Percentiles rank a stretch among this genome's conserved stretches.
These are phyloP conservation scores for Tetraneura akinire DNA, from an alignment of 1,140 invertebrate species.

Conservation along the genomic window DNA sequence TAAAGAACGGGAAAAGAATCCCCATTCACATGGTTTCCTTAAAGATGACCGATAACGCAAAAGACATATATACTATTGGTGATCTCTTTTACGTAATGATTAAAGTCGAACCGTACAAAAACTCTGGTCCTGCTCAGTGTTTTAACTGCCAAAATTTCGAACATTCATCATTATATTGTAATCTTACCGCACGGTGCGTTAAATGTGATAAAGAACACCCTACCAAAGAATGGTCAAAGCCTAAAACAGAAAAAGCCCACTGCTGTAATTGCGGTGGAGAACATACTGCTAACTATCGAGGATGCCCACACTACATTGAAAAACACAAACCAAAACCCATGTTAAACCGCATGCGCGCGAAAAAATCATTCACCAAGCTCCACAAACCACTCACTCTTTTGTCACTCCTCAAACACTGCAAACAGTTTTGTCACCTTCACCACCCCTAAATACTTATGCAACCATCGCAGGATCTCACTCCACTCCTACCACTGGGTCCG, in stretches of 20 bases:
- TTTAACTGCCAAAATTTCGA: constrained; percentile 16
- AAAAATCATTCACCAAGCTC: neutral
- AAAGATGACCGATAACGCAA: neutral
- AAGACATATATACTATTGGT: neutral
- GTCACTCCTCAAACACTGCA: too few species aligned
- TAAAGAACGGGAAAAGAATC: neutral
- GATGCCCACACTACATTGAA: neutral
- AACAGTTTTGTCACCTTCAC: neutral
- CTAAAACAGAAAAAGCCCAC: too few species aligned
- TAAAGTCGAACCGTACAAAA: neutral
- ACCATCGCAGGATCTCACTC: too few species aligned
- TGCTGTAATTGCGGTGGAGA: neutral
- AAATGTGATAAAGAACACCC: constrained; percentile 41
- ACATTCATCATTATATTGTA: neutral
- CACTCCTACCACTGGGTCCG: neutral
- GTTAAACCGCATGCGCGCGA: neutral
- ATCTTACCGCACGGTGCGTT: neutral
- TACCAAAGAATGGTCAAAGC: too few species aligned
- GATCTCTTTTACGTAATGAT: neutral
- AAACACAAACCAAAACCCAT: neutral
- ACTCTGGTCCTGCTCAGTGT: constrained; percentile 3
- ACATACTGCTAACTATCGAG: neutral
- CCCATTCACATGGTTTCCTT: neutral
- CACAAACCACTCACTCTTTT: neutral
- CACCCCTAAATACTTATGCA: neutral